These are phyloP conservation scores for Zootermopsis nevadensis DNA, from an alignment of 2,888 invertebrate species.

Conservation along the genomic window DNA sequence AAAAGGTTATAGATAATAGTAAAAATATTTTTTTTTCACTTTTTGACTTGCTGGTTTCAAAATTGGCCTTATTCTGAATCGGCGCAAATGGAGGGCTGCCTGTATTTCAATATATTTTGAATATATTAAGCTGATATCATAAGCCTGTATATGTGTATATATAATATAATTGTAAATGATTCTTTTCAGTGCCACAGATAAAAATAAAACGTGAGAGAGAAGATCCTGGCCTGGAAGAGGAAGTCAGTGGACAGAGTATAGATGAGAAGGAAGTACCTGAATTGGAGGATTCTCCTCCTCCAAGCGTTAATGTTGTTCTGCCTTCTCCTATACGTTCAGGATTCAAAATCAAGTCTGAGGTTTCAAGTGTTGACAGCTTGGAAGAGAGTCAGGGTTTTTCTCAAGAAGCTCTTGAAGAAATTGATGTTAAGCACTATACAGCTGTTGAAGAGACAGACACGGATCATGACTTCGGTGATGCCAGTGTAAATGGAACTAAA, in stretches of 20 bases:
- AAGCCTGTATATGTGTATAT: neutral
- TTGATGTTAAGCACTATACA: conserved; percentile 12
- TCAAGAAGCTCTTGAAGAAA: conserved; percentile 15
- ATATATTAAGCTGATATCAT: no score
- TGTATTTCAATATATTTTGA: no score
- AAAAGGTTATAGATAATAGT: no score
- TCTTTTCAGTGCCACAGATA: conserved; percentile 14
- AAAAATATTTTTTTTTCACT: no score
- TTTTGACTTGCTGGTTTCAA: no score
- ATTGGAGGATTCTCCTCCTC: conserved; percentile 24
- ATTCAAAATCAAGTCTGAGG: neutral
- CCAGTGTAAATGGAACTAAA: neutral
- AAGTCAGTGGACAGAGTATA: neutral
- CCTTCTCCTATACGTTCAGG: conserved; percentile 15
- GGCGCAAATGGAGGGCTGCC: no score
- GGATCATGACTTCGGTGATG: neutral
- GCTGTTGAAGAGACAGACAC: neutral
- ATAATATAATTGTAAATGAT: neutral
- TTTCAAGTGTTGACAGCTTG: neutral
- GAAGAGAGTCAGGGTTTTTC: conserved; percentile 9
- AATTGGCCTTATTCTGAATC: no score
- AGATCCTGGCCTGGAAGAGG: neutral
- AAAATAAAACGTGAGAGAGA: neutral
- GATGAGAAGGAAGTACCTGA: conserved; percentile 23
- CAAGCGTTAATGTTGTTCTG: neutral